Base-by-base conservation (phyloP, 2,797 vertebrate genomes). In the Phalloptychus januarius region DNA sequence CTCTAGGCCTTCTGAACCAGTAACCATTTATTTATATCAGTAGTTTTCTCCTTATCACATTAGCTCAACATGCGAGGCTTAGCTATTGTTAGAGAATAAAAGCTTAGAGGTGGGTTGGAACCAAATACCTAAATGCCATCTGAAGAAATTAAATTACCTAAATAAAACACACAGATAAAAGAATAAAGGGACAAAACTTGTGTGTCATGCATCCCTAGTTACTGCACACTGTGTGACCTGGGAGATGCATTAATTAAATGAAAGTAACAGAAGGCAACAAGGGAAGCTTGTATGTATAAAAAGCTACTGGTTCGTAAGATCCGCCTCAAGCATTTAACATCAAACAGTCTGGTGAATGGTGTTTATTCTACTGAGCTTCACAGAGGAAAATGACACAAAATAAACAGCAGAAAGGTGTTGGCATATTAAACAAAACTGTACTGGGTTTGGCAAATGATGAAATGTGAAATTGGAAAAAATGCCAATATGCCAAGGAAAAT, bases 151-250 rank as follows among this genome's bases (percentile, higher is more conserved):
- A 71, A 86, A 81, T 78, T 45, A 83, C 46, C 45, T 40, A 85
- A 79, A 80, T 56, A 76, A 88, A 86, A 85, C 76, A 91, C 88
- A 92, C 44, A 71, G 76, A 84, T 88, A 83, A 88, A 87, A 82
- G n/a, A 85, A 89, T 85, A 86, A 90, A 90, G 82, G 77, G 77
- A 78, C 67, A 88, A 89, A 93, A 89, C 88, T 90, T 89, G 83
- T 76, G 81, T 82, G 80, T 79, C 90, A 92, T 91, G 91, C 92
- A 82, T 38, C 48, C 50, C 79, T 90, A 94, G 92, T 93, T 90
- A 92, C 86, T 61, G 58, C 77, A 79, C 78, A 87, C 52, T 73
- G 50, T 77, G 79, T 86, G 83, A 88, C 83, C 80, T 78, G 84
- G 82, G 91, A 92, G 86, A 83, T 80, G 77, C 63, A 86, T 82